Percentiles rank a stretch among this genome's conserved stretches.
Evolutionary conservation across 2,113 vertebrate species (phyloP).

Genomic region (Emydocephalus ijimae): DNA sequence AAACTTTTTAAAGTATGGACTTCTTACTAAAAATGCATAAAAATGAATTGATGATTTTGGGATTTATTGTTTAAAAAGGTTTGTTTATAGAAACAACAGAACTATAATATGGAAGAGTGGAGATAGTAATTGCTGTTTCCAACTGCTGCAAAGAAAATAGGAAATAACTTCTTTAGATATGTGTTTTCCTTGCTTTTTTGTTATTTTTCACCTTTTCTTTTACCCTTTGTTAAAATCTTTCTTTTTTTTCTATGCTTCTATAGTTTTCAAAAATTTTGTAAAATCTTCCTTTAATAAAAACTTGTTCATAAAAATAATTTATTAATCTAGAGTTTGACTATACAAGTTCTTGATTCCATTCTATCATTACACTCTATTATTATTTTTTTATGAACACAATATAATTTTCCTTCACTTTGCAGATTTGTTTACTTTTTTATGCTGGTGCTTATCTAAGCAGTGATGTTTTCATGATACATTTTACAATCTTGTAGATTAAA

Average conservation of each 20-base stretch:
- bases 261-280: not conserved
- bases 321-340: no score
- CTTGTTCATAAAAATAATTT: not conserved
- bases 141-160: not conserved
- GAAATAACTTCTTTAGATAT: not conserved
- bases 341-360: not conserved
- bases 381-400: not conserved
- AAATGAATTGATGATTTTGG: not conserved
- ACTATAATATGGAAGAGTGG: not conserved
- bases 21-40: not conserved
- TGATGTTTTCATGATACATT: not conserved
- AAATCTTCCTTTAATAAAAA: not conserved
- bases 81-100: not conserved
- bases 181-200: not conserved
- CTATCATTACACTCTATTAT: not conserved
- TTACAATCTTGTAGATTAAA: not conserved
- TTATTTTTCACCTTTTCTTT: not conserved
- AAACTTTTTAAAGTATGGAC: not conserved
- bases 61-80: not conserved
- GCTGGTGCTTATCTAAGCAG: not conserved
- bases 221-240: not conserved
- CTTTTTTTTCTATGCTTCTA: not conserved
- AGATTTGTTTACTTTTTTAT: not conserved
- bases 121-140: not conserved
- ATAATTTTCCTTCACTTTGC: not conserved